phyloP scores from a whole-genome alignment of 2,113 vertebrate species.

The Perccottus glenii region DNA sequence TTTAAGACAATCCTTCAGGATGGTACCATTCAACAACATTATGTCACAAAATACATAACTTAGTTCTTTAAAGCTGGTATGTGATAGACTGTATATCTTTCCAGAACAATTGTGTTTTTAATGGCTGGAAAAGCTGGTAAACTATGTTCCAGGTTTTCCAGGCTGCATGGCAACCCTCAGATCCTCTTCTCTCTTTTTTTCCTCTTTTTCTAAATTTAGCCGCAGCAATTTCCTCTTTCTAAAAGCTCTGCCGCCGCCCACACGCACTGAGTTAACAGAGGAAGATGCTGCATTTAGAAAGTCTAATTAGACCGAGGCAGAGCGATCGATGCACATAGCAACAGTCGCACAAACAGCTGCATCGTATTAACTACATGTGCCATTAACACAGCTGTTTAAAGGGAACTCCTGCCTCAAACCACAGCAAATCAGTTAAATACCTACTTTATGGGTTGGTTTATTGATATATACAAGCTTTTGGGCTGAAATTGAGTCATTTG shows the following conservation, averaged over 20 bases:
- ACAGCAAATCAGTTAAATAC: conserved; percentile 25
- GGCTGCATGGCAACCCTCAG: no score
- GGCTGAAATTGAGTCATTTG: neutral
- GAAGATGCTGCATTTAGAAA: conserved; percentile 76
- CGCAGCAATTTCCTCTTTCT: conserved; percentile 78
- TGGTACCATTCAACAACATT: no score
- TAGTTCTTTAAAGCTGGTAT: no score
- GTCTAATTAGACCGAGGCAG: conserved; percentile 72
- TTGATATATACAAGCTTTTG: conserved; percentile 5
- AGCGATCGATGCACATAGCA: conserved; percentile 69
- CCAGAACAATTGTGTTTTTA: no score
- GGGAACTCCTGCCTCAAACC: conserved; percentile 22
- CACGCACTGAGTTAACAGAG: conserved; percentile 73
- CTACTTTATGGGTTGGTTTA: neutral
- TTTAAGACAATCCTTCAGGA: no score
- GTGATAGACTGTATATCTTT: no score
- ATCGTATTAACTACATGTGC: no score
- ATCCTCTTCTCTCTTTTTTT: neutral
- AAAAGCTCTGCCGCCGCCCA: conserved; percentile 76
- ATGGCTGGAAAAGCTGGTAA: no score
- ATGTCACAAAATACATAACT: no score
- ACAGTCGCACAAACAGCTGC: conserved; percentile 44
- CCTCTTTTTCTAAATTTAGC: conserved; percentile 78
- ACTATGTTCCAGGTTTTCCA: no score
- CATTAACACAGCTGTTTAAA: conserved; percentile 51